phyloP scores from a whole-genome alignment of 2,113 vertebrate species.

The Larimichthys crocea region DNA sequence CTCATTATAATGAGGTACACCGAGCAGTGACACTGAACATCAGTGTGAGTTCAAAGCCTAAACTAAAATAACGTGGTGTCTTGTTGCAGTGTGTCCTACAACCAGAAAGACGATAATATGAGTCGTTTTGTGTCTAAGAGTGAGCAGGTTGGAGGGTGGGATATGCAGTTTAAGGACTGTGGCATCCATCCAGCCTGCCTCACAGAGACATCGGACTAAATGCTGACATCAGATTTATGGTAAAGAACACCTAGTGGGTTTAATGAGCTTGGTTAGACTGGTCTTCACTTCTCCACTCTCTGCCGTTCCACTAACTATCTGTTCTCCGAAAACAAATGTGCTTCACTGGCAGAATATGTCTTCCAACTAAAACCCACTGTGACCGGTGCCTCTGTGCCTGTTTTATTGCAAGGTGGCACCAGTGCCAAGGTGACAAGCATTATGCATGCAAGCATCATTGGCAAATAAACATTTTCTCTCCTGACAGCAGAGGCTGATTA shows the following conservation, averaged over 20 bases:
- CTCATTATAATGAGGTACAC: conserved; percentile 46
- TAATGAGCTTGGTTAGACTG: conserved; percentile 53
- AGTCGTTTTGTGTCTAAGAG: conserved; percentile 18
- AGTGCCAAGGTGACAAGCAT: conserved; percentile 65
- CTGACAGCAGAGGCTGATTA: conserved; percentile 60
- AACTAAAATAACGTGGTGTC: conserved; percentile 33
- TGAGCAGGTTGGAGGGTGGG: neutral
- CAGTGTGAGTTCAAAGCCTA: conserved; percentile 40
- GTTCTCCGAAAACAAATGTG: conserved; percentile 61
- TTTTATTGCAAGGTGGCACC: conserved; percentile 58
- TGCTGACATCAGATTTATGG: conserved; percentile 46
- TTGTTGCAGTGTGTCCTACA: conserved; percentile 15
- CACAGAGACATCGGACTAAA: conserved; percentile 14
- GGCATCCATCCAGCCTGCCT: conserved; percentile 20
- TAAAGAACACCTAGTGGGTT: conserved; percentile 31
- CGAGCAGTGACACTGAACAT: conserved; percentile 19
- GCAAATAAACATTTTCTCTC: conserved; percentile 62
- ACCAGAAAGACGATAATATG: conserved; percentile 11
- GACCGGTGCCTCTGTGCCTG: conserved; percentile 29
- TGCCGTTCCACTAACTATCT: conserved; percentile 33
- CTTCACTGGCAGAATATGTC: conserved; percentile 32
- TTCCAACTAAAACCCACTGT: conserved; percentile 31
- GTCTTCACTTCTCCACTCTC: conserved; percentile 7
- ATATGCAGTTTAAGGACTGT: conserved; percentile 22
- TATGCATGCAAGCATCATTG: conserved; percentile 59